Conservation (phyloP, 1,140 invertebrate species). For the Antheraea pernyi region DNA sequence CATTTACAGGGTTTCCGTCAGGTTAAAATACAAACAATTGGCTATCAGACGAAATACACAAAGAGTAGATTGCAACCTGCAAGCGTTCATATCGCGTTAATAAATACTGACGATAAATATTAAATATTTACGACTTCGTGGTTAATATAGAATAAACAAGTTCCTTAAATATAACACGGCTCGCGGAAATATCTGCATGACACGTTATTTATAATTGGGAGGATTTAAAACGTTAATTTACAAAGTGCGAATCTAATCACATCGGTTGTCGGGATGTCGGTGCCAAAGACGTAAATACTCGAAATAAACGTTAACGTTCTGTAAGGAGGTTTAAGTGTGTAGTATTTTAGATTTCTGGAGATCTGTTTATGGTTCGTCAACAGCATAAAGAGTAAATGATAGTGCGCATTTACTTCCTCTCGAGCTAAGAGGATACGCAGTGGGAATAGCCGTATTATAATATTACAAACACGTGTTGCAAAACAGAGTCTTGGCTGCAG, state of each 20-base stretch:
- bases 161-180: not conserved
- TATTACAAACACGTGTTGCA: conserved; percentile 49
- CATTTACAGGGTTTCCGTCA: too few species aligned
- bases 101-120: too few species aligned
- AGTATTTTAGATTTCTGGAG: conserved; percentile 38
- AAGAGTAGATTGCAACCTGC: too few species aligned
- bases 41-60: too few species aligned
- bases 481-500: conserved; percentile 22
- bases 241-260: conserved; percentile 30
- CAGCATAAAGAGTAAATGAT: conserved; percentile 37
- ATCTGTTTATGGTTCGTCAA: conserved; percentile 25
- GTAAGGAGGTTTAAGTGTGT: conserved; percentile 45
- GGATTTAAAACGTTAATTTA: conserved; percentile 7
- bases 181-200: not conserved
- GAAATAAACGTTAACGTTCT: conserved; percentile 56
- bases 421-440: conserved; percentile 23
- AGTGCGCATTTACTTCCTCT: conserved; percentile 55
- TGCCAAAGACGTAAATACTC: conserved; percentile 63
- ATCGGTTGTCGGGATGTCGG: conserved; percentile 13
- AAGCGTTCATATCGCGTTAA: too few species aligned
- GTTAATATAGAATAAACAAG: not conserved
- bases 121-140: not conserved
- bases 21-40: too few species aligned
- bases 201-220: not conserved
- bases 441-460: not conserved